Conservation (phyloP, 1,140 invertebrate species). For the Drosophila guanche region DNA sequence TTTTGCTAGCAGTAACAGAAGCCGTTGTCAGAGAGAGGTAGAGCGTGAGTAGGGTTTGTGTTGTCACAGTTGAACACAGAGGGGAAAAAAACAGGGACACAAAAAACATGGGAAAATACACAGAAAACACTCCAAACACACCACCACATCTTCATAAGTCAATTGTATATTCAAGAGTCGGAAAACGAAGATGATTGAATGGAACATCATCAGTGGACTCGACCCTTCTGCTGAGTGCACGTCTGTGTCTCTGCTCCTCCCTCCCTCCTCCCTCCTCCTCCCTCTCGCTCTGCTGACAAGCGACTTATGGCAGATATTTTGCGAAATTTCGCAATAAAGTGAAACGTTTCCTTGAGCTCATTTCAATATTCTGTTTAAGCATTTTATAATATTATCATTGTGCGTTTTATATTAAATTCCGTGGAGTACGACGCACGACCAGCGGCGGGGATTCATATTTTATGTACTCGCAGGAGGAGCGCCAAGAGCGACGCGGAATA, state of each 20-base stretch:
- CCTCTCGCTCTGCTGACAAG: too few species aligned
- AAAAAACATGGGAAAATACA: too few species aligned
- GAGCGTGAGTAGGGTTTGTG: slow-evolving; percentile 18
- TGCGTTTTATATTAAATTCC: slow-evolving; percentile 43
- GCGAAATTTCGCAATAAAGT: slow-evolving; percentile 44
- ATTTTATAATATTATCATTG: slow-evolving; percentile 50
- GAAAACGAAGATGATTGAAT: slow-evolving; percentile 27
- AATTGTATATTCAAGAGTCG: slow-evolving; percentile 16
- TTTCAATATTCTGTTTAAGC: slow-evolving; percentile 49
- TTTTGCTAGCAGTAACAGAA: not conserved
- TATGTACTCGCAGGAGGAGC: slow-evolving; percentile 15
- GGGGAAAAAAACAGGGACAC: too few species aligned
- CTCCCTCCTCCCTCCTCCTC: too few species aligned
- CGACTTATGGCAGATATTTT: not conserved
- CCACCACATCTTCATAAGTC: slow-evolving; percentile 4
- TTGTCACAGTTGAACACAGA: not conserved
- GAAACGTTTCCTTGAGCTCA: slow-evolving; percentile 39
- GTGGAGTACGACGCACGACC: not conserved
- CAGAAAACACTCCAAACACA: slow-evolving; percentile 5
- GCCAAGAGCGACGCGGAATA: not conserved
- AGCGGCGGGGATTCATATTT: slow-evolving; percentile 41
- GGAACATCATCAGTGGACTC: not conserved
- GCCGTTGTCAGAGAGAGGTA: not conserved
- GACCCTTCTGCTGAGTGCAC: slow-evolving; percentile 1
- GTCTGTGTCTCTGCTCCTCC: too few species aligned